Percentiles rank a stretch among this genome's conserved stretches.
Evolutionary conservation across 2,888 invertebrate genomes (phyloP).

Genomic region (Lasioglossum oenotherae): DNA sequence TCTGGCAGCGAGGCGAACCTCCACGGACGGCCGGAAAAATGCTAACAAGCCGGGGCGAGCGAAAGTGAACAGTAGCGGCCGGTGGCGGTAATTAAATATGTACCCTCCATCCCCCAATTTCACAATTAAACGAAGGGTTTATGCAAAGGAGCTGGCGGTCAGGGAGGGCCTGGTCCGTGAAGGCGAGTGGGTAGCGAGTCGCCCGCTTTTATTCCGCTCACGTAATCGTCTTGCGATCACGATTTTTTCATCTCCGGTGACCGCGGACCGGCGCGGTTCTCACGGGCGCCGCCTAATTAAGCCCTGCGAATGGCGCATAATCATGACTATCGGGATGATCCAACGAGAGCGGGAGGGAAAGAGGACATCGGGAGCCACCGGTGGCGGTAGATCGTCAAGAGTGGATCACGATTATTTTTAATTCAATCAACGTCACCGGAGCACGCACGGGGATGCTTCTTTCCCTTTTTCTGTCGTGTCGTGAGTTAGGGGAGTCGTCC

Average conservation of each 20-base stretch:
- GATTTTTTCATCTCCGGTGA: conserved; percentile 54
- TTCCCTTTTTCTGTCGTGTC: conserved; percentile 61
- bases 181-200: neutral
- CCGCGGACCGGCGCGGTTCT: conserved; percentile 49
- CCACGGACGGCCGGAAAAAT: neutral
- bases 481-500: conserved; percentile 70
- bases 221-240: conserved; percentile 62
- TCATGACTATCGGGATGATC: conserved; percentile 67
- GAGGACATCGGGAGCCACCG: conserved; percentile 10
- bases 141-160: conserved; percentile 46
- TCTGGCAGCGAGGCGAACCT: neutral
- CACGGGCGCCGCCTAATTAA: conserved; percentile 65
- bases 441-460: conserved; percentile 42
- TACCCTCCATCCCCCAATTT: conserved; percentile 46
- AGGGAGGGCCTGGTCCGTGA: neutral
- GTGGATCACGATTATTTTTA: conserved; percentile 75
- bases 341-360: conserved; percentile 10
- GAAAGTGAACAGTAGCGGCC: conserved; percentile 27
- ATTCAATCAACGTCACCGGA: conserved; percentile 77
- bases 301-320: conserved; percentile 61
- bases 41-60: conserved; percentile 17
- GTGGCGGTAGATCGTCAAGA: conserved; percentile 50
- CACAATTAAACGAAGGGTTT: conserved; percentile 58
- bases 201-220: conserved; percentile 55
- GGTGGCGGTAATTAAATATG: conserved; percentile 52